Base-by-base conservation (phyloP, 2,888 invertebrate species). In the Ophion ventricosus region DNA sequence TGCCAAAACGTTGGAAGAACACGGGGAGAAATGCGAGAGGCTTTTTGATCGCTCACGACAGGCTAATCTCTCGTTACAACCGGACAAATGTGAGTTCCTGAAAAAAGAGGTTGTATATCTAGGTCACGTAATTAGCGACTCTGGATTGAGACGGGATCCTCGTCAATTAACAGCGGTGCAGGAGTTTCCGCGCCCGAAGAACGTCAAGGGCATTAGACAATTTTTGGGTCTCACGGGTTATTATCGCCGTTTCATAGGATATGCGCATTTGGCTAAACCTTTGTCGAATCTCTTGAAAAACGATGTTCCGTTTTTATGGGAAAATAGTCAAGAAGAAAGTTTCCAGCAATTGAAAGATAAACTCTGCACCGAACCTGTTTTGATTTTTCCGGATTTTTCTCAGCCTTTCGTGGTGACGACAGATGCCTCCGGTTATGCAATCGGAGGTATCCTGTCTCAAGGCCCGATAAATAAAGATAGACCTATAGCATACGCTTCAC, bases 171-270 rank as follows among this genome's bases (percentile, higher is more conserved):
- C 23, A 23, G 84, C 83, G 1, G 83, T 87, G 4, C 20, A 80
- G 57, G 40, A 79, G 5, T 85, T 78, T 26, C 77, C 84, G 5
- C 54, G 14, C 17, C 85, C 85, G 0, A 61, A 14, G 10, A 85
- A 69, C 11, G 70, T 75, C 4, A 85, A 83, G 29, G 70, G 77
- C 1, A 56, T 87, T 29, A 67, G 82, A 54, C 80, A 81, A 57
- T 83, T 85, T 43, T 29, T 85, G 17, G 83, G 83, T 0, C 56
- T 86, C 0, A 75, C 80, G 0, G 76, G 75, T 3, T 86, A 84
- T 67, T 87, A 87, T 70, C 8, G 85, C 35, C 10, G 82, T 35
- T 87, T 86, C 25, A 83, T 86, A 0, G 69, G 82, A 20, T 85
- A 78, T 17, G 73, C 83, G 1, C 70, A 73, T 54, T 72, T 84